These are phyloP conservation scores for Flexamia atlantica DNA, from an alignment of 2,888 invertebrate species.

Conservation along the genomic window DNA sequence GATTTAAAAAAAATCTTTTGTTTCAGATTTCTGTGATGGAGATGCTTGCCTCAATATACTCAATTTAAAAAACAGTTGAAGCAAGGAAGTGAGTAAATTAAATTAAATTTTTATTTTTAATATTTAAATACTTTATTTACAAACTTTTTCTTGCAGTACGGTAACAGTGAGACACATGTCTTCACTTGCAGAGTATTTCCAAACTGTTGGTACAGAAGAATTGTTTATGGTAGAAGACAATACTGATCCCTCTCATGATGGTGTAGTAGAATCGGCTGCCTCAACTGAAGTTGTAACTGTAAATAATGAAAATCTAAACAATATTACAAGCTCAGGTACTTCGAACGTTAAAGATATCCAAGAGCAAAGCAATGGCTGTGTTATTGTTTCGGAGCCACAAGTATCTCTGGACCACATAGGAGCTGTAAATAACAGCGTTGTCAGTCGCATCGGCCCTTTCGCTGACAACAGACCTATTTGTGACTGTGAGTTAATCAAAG, in stretches of 20 bases:
- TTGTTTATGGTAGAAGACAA: neutral
- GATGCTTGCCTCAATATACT: too few species aligned
- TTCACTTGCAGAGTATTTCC: conserved; percentile 3
- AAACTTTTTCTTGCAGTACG: too few species aligned
- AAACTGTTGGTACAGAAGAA: conserved; percentile 2
- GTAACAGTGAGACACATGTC: conserved; percentile 14
- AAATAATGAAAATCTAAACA: neutral
- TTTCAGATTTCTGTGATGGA: too few species aligned
- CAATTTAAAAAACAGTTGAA: too few species aligned
- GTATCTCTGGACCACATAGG: neutral
- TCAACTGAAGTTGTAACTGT: neutral
- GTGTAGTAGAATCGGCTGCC: neutral
- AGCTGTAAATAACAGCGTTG: neutral
- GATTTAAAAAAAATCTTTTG: too few species aligned
- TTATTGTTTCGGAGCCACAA: neutral
- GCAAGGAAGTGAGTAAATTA: too few species aligned
- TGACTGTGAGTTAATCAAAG: conserved; percentile 17
- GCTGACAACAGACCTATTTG: conserved; percentile 45
- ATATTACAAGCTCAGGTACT: neutral
- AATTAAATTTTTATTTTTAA: too few species aligned
- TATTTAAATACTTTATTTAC: too few species aligned
- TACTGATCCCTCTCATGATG: neutral
- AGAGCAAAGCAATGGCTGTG: neutral
- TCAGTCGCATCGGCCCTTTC: conserved; percentile 26
- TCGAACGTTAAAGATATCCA: neutral